Base-by-base conservation (phyloP, 1,140 invertebrate genomes). In the Oncopeltus fasciatus region DNA sequence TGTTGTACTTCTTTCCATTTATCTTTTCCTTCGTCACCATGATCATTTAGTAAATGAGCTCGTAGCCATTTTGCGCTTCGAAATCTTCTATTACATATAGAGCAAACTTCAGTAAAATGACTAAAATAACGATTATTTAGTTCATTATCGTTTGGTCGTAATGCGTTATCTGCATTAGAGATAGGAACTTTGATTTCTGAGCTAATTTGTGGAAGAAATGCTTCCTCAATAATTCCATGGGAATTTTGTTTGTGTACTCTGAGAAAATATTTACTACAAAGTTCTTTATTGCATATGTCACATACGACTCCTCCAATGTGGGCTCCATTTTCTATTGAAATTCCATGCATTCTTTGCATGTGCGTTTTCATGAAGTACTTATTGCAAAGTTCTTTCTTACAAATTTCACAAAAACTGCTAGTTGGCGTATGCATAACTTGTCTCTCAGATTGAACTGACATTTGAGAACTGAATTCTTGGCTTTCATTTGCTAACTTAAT, bases 361-460 rank as follows among this genome's bases (percentile, higher is more conserved):
- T 99, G 96, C 0, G 95, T 98, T 72, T 97, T 94, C 86, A 99
- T 93, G 72, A 99, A 99, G 71, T 99, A 99, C 74, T 99, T 99
- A 77, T 99, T 99, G 76, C 96, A 99, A 31, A 98, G 74, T 74
- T 98, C 95, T 77, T 99, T 99, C 75, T 98, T 98, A 75, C 97
- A 99, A 63, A 99, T 95, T 72, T 98, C 94, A 74, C 97, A 99
- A 70, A 94, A 97, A 69, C 93, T 93, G 51, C 85, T 88, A 0
- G 83, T 85, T 0, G 79, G 85, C 14, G 84, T 80, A 59, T 49
- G 29, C 46, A 62, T 21, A 21, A 59, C 57, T 33, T 47, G 61
- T 16, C 51, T 44, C 16, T 61, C 57, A 16, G 28, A 16, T 31
- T 8, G 46, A 33, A 29, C 38, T 43, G 58, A 26, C 20, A 49